phyloP scores from a whole-genome alignment of 2,888 invertebrate species.

The Eupsilia transversa region DNA sequence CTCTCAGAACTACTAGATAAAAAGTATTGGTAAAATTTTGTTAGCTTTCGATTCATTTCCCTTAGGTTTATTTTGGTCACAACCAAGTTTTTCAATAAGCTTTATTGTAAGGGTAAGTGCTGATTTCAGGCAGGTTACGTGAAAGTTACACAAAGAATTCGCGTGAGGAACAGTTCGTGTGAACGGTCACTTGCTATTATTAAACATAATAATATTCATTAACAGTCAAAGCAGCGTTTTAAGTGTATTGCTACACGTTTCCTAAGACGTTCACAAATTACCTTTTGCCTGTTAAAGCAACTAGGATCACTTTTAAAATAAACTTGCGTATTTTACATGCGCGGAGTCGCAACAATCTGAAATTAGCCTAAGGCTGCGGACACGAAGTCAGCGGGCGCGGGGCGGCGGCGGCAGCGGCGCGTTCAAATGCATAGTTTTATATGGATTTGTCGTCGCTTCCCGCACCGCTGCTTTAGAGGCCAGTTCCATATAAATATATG shows the following conservation, averaged over 20 bases:
- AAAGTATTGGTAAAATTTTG: too few relatives aligned
- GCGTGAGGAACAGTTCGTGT: constrained; percentile 22
- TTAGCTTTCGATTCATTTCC: too few relatives aligned
- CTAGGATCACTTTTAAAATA: neutral
- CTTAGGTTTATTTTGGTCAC: neutral
- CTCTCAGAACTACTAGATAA: too few relatives aligned
- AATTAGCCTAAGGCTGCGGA: too few relatives aligned
- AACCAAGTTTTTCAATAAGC: neutral
- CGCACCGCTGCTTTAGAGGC: too few relatives aligned
- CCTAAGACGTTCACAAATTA: constrained; percentile 35
- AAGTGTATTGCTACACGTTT: constrained; percentile 20
- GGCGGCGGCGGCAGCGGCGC: too few relatives aligned
- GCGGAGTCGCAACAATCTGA: neutral
- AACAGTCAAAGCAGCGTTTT: constrained; percentile 27
- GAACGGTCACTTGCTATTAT: constrained; percentile 18
- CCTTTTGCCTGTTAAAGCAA: neutral
- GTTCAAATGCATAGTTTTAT: too few relatives aligned
- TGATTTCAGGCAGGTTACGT: neutral
- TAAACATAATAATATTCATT: constrained; percentile 38
- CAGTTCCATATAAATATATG: too few relatives aligned
- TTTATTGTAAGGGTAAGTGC: neutral
- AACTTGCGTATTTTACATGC: neutral
- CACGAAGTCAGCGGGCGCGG: too few relatives aligned
- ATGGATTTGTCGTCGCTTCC: too few relatives aligned
- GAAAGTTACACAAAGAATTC: neutral